These are phyloP conservation scores for Percopsis omiscomaycus DNA, from an alignment of 2,797 vertebrate genomes.

Conservation along the genomic window DNA sequence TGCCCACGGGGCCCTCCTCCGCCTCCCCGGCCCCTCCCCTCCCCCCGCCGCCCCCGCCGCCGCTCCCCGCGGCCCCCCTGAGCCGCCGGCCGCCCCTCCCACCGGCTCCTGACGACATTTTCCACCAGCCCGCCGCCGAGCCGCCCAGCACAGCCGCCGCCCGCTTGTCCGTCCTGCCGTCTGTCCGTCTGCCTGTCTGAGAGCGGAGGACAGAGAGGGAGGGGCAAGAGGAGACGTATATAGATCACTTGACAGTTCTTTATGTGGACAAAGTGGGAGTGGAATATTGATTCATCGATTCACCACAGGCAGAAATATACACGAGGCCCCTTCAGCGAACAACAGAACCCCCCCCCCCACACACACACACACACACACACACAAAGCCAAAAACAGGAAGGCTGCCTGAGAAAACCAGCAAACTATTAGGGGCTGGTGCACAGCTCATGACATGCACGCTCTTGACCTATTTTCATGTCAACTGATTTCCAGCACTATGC, in stretches of 20 bases:
- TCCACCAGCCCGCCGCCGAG: constrained; percentile 88
- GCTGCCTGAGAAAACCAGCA: neutral
- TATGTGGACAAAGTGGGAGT: constrained; percentile 23
- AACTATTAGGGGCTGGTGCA: neutral
- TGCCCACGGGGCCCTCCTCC: constrained; percentile 95
- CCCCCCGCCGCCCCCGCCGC: constrained; percentile 62
- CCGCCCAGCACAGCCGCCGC: constrained; percentile 81
- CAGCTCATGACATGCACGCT: neutral
- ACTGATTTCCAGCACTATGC: constrained; percentile 4
- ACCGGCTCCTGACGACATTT: constrained; percentile 86
- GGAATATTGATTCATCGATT: constrained; percentile 31
- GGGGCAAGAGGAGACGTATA: constrained; percentile 26
- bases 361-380: too few relatives aligned
- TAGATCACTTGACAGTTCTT: constrained; percentile 31
- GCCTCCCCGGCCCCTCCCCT: constrained; percentile 68
- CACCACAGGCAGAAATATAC: constrained; percentile 23
- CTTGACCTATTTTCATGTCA: neutral
- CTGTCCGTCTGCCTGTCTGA: constrained; percentile 81
- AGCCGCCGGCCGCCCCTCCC: constrained; percentile 79
- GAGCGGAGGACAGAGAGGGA: constrained; percentile 11
- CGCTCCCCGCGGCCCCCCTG: constrained; percentile 55
- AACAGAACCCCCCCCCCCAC: too few relatives aligned
- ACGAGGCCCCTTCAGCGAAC: constrained; percentile 7
- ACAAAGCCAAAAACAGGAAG: neutral
- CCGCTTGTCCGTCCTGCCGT: constrained; percentile 85